Conservation (phyloP, 2,888 invertebrate species). For the Monoplex corrugatus region DNA sequence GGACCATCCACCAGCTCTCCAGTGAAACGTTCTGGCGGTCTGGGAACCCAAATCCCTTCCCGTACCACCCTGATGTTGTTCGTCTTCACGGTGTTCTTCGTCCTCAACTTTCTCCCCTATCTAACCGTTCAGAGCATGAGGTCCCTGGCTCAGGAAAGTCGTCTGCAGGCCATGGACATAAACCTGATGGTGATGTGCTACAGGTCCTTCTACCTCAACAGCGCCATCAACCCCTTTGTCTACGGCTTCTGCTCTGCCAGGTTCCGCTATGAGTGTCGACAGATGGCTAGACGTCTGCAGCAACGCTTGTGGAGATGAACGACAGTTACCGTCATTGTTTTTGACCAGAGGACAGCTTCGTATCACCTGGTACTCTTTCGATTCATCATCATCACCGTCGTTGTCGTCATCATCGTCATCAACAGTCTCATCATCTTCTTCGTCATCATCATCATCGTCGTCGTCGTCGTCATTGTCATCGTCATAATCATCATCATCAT, state of each 20-base stretch:
- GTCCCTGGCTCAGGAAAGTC: neutral
- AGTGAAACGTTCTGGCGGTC: too few species aligned
- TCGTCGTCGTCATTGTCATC: too few species aligned
- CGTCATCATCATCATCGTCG: too few species aligned
- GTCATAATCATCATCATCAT: too few species aligned
- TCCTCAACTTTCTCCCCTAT: slow-evolving; percentile 22
- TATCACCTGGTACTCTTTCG: too few species aligned
- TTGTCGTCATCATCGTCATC: too few species aligned
- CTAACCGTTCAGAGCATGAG: neutral
- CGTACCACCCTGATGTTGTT: slow-evolving; percentile 32
- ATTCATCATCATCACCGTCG: too few species aligned
- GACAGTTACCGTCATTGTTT: too few species aligned
- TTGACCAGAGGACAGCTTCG: too few species aligned
- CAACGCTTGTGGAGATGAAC: neutral
- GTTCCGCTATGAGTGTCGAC: slow-evolving; percentile 5
- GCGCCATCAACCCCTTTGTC: slow-evolving; percentile 16
- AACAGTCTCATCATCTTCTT: too few species aligned
- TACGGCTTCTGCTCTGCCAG: slow-evolving; percentile 14
- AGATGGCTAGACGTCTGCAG: neutral
- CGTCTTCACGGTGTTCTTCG: slow-evolving; percentile 4
- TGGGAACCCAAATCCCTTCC: too few species aligned
- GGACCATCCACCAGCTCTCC: too few species aligned
- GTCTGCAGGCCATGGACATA: neutral
- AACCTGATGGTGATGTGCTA: neutral
- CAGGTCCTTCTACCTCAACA: slow-evolving; percentile 26